Conservation (phyloP, 1,140 invertebrate species). For the Meloidogyne hapla region DNA sequence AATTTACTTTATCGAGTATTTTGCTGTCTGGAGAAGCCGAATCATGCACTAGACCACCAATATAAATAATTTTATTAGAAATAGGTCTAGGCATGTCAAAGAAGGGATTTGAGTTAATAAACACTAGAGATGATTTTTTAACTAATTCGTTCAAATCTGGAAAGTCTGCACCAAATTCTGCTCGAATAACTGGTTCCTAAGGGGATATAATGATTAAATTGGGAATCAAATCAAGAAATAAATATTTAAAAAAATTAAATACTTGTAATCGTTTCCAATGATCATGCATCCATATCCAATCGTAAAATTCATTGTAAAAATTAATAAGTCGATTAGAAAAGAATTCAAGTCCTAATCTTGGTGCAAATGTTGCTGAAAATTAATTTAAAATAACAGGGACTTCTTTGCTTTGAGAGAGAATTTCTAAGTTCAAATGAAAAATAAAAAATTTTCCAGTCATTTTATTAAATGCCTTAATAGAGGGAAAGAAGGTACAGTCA, state of each 20-base stretch:
- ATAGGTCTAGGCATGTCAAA: slow-evolving; percentile 32
- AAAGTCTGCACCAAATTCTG: slow-evolving; percentile 25
- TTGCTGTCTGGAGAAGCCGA: slow-evolving; percentile 10
- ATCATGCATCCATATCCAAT: slow-evolving; percentile 7
- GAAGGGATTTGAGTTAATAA: slow-evolving; percentile 31
- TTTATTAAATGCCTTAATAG: no score
- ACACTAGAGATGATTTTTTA: slow-evolving; percentile 26
- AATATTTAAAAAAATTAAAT: not conserved
- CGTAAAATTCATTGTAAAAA: slow-evolving; percentile 17
- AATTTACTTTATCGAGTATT: not conserved
- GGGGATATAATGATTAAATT: not conserved
- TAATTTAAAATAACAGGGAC: not conserved
- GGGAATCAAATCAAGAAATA: no score
- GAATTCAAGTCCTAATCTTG: no score
- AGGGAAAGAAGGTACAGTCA: no score
- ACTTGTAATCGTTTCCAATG: not conserved
- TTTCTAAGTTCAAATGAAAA: no score
- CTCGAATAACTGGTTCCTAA: slow-evolving; percentile 21
- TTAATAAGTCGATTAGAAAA: slow-evolving; percentile 8
- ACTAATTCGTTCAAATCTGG: slow-evolving; percentile 21
- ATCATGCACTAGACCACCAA: slow-evolving; percentile 30
- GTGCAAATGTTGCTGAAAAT: no score
- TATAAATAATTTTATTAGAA: slow-evolving; percentile 35
- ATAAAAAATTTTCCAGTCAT: no score
- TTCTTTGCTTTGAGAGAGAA: no score